A percentile compares a stretch with the other conserved stretches of the same genome.
phyloP scores from a whole-genome alignment of 2,113 vertebrate genomes.

The Sus scrofa region DNA sequence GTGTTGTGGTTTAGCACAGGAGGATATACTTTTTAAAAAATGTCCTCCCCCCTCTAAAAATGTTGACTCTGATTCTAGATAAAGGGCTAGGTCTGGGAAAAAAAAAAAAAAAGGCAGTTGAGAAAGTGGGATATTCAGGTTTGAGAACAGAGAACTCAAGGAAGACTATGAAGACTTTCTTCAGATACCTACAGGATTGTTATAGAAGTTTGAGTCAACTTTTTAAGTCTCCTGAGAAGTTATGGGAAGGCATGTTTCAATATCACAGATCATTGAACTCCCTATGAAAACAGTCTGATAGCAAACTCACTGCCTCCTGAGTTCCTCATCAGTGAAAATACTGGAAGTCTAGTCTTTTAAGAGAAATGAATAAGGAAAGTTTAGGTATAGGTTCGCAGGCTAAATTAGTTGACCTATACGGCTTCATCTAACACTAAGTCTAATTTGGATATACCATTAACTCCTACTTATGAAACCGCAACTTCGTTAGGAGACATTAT shows the following conservation, averaged over 20 bases:
- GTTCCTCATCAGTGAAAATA: neutral
- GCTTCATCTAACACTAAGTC: neutral
- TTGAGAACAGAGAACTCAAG: constrained; percentile 43
- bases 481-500: neutral
- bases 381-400: neutral
- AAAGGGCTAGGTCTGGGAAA: constrained; percentile 56
- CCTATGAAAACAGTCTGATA: neutral
- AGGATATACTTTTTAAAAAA: neutral
- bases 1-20: neutral
- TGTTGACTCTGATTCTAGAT: constrained; percentile 36
- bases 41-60: neutral
- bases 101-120: constrained; percentile 55
- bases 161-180: constrained; percentile 27
- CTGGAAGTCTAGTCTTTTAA: neutral
- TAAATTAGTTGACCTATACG: neutral
- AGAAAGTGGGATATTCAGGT: constrained; percentile 3
- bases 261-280: neutral
- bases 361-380: neutral
- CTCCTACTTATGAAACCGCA: constrained; percentile 18
- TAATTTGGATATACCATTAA: constrained; percentile 11
- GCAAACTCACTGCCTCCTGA: neutral
- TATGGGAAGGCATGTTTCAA: neutral
- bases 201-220: neutral
- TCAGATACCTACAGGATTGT: neutral
- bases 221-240: constrained; percentile 30